Conservation (phyloP, 2,113 vertebrate genomes). For the Pitta sordida region DNA sequence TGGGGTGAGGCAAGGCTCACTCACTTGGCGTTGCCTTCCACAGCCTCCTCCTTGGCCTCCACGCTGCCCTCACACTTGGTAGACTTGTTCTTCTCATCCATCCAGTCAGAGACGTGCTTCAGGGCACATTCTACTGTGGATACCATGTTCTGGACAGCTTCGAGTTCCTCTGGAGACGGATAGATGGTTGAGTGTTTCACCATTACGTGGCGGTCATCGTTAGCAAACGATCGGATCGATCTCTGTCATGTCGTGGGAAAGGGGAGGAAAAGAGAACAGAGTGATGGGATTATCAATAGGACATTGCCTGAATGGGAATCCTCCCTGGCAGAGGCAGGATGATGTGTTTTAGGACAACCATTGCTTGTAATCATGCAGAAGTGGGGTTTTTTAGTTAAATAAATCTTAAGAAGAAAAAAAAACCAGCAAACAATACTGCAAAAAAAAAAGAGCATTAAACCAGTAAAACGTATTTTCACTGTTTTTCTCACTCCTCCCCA, state of each 20-base stretch:
- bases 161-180: conserved; percentile 93
- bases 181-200: conserved; percentile 98
- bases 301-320: neutral
- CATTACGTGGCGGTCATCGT: conserved; percentile 99
- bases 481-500: neutral
- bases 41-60: conserved; percentile 77
- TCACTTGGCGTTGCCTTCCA: conserved; percentile 83
- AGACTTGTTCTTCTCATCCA: conserved; percentile 84
- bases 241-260: conserved; percentile 76
- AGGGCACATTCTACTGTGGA: conserved; percentile 96
- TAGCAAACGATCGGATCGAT: conserved; percentile 97
- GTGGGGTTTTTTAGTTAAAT: neutral
- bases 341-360: neutral
- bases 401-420: neutral
- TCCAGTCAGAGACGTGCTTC: conserved; percentile 96
- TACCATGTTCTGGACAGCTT: conserved; percentile 96
- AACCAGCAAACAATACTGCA: neutral
- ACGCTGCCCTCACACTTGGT: conserved; percentile 70
- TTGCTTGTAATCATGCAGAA: neutral
- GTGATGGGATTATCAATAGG: neutral
- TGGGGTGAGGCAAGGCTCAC: conserved; percentile 21
- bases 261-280: neutral
- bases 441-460: neutral
- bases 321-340: neutral
- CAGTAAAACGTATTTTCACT: neutral